Evolutionary conservation across 1,140 invertebrate genomes (phyloP), one percentile per base, ranked within the genome.

Genomic region (Drosophila ananassae): DNA sequence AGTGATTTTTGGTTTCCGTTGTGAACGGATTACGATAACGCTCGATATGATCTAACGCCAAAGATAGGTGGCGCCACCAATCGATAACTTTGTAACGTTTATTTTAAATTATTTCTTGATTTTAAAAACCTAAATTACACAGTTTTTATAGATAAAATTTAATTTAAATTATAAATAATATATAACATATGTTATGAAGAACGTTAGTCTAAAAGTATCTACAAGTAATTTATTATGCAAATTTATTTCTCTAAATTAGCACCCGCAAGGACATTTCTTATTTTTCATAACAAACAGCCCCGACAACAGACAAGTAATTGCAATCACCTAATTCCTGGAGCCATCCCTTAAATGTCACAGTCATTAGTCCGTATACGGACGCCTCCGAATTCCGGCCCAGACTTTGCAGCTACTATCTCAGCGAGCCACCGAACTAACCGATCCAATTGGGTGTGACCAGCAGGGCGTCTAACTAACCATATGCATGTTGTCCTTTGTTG

Each of bases 381-480:
- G 47, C 46, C 44, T 34, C 32, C 10, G 39, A 50, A 67, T 81
- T 25, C 74, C 72, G 52, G 24, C 64, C 55, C 46, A 39, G 51
- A 41, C 48, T 34, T 44, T 46, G 44, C 58, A 54, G 44, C 50
- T 63, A 51, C 59, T 52, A 46, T 47, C 24, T 34, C 30, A 41
- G 51, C 44, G 58, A n/a, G 34, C 21, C 17, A 21, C 21, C 9
- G 37, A 56, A 50, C 64, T 47, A 69, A 56, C 50, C 50, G 30
- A 69, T 37, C 52, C 52, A 69, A 69, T 69, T 83, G 78, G 82
- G 82, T 79, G 82, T 72, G 82, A 77, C 82, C 82, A 78, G 66
- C 78, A 79, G 77, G 80, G 68, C 60, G 66, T 60, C 56, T 79
- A 79, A 74, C 82, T 81, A 78, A 85, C 82, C 82, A 81, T 78